phyloP scores from a whole-genome alignment of 2,797 vertebrate species.

The Eulemur mongoz region DNA sequence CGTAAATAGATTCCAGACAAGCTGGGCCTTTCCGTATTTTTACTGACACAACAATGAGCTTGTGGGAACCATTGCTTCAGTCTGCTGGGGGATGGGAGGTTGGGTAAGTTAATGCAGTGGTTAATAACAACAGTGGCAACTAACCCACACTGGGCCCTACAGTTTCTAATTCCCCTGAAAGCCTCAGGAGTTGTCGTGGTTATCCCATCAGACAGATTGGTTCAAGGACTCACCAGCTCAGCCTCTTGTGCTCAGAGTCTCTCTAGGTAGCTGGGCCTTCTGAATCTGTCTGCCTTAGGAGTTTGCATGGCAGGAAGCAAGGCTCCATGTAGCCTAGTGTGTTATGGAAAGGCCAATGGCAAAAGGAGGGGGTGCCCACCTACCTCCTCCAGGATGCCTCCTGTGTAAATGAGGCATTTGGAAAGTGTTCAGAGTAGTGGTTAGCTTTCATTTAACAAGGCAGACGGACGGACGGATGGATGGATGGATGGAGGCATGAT shows the following conservation, averaged over 20 bases:
- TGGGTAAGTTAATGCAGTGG: neutral
- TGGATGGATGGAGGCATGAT: neutral
- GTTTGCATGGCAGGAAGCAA: neutral
- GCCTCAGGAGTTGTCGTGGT: neutral
- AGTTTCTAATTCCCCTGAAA: neutral
- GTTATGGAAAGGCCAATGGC: neutral
- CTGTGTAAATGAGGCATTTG: neutral
- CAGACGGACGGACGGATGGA: too few species aligned
- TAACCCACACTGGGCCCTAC: neutral
- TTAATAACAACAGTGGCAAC: neutral
- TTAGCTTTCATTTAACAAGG: neutral
- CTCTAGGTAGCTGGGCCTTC: neutral
- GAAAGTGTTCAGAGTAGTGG: neutral
- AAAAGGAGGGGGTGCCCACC: neutral
- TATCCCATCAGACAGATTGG: too few species aligned
- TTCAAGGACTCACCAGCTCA: neutral
- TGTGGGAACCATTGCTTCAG: neutral
- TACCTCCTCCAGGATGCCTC: too few species aligned
- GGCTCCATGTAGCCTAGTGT: neutral
- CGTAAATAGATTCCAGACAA: slow-evolving; percentile 58
- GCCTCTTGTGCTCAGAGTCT: neutral
- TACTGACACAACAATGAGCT: neutral
- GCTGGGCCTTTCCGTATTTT: neutral
- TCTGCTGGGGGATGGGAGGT: neutral
- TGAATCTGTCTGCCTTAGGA: neutral